Evolutionary conservation across 2,113 vertebrate genomes (phyloP).

Genomic region (Accipiter virgatus): DNA sequence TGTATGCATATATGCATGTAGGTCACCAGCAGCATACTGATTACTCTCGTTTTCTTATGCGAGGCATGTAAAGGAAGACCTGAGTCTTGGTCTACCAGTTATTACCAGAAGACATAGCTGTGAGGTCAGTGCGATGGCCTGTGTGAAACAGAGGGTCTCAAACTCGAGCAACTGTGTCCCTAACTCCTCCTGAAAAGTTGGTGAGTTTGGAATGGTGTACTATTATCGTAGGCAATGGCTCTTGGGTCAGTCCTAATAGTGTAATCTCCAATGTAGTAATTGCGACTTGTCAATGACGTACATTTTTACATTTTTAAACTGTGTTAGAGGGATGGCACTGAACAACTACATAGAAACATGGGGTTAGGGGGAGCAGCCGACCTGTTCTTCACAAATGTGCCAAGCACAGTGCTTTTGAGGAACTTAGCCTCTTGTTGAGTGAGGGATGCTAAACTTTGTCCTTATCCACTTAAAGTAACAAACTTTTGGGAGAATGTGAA

Average conservation of each 20-base stretch:
- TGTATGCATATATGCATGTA: fast-evolving
- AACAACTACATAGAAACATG: fast-evolving
- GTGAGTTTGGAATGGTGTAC: too few species aligned
- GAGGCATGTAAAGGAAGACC: neutral
- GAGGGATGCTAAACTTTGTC: neutral
- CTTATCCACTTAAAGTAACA: neutral
- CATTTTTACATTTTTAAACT: neutral
- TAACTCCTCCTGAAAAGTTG: neutral
- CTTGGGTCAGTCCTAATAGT: neutral
- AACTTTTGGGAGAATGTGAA: neutral
- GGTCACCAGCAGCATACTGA: neutral
- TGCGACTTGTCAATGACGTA: neutral
- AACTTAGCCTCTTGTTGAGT: neutral
- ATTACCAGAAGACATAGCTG: neutral
- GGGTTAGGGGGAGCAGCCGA: neutral
- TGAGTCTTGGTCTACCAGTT: neutral
- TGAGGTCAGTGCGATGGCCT: neutral
- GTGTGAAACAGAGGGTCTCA: neutral
- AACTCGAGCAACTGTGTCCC: neutral
- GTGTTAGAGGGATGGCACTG: neutral
- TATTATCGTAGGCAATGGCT: neutral
- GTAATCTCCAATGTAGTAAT: neutral
- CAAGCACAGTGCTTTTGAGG: neutral
- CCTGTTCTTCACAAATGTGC: neutral
- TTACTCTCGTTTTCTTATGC: neutral